Evolutionary conservation across 2,113 vertebrate genomes (phyloP), one percentile per base, ranked within the genome.

Genomic region (Acinonyx jubatus): DNA sequence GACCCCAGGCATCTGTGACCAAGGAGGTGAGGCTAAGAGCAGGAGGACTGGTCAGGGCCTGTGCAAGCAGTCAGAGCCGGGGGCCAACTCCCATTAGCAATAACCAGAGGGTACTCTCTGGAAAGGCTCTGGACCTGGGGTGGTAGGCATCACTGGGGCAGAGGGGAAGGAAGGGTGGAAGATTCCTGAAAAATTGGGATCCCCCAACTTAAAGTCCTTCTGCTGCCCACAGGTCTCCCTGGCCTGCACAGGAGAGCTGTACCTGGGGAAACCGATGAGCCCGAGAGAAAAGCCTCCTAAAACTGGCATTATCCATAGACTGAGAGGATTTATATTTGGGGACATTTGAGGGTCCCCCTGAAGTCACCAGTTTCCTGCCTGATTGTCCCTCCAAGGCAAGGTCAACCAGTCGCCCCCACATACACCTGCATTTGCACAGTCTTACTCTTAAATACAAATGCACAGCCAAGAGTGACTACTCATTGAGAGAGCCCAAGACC

Each of bases 401-500:
- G 38, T 36, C 41, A 45, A 4, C 7, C 48, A 55, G 73, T 85
- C 27, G 89, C 23, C 21, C 25, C 27, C 15, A 19, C 21, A n/a
- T 13, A 15, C 2, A 65, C 29, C 11, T 19, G 33, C 6, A 69
- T 36, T 91, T 7, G 14, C 3, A 38, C 0, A 13, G 48, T 29
- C 63, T 93, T 27, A 4, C 73, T 91, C 73, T 76, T 68, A 48
- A 84, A 90, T 33, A 48, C 31, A 79, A 65, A 65, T 31, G 57
- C 73, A 79, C 25, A 80, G 73, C 65, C 55, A 48, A 69, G 41
- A 41, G 48, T 73, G n/a, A 80, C 10, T 19, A 91, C 48, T 91
- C 25, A 57, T 83, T 91, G 76, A 97, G 50, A 94, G 90, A 91
- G 27, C 50, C 41, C 86, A 66, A 85, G 55, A 65, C 33, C 80